phyloP scores from a whole-genome alignment of 2,113 vertebrate species.

The Ibidorhyncha struthersii region DNA sequence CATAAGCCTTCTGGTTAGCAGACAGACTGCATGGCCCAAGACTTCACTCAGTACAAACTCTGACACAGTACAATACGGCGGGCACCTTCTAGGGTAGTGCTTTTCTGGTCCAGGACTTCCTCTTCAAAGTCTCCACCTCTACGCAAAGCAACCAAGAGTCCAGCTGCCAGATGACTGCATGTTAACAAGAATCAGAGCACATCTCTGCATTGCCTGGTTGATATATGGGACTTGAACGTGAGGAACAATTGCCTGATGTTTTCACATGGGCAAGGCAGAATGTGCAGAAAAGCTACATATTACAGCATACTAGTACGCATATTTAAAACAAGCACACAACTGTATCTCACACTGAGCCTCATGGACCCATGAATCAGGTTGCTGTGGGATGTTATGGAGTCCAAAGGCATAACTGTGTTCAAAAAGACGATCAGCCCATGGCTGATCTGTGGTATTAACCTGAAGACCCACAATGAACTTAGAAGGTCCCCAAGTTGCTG shows the following conservation, averaged over 20 bases:
- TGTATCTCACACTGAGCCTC: not conserved
- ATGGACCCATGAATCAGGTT: not conserved
- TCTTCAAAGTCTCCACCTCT: not conserved
- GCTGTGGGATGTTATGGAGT: not conserved
- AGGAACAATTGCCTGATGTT: not conserved
- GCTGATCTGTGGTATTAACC: not conserved
- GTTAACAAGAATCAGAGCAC: not conserved
- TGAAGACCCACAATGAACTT: not conserved
- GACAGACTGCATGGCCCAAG: not conserved
- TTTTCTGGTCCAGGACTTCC: not conserved
- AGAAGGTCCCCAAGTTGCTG: not conserved
- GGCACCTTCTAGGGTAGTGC: not conserved
- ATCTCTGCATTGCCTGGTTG: not conserved
- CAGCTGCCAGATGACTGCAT: not conserved
- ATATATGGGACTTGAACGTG: not conserved
- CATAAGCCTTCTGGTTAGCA: not conserved
- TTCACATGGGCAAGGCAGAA: not conserved
- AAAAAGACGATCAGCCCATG: not conserved
- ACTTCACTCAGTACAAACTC: not conserved
- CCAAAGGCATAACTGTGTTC: not conserved
- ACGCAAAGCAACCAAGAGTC: not conserved
- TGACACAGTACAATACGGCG: not conserved
- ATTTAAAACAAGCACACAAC: not conserved
- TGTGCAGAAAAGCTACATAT: not conserved
- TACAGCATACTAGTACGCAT: not conserved